Percentiles rank a stretch among this genome's conserved stretches.
phyloP scores from a whole-genome alignment of 2,113 vertebrate genomes.

The Dinomys branickii region DNA sequence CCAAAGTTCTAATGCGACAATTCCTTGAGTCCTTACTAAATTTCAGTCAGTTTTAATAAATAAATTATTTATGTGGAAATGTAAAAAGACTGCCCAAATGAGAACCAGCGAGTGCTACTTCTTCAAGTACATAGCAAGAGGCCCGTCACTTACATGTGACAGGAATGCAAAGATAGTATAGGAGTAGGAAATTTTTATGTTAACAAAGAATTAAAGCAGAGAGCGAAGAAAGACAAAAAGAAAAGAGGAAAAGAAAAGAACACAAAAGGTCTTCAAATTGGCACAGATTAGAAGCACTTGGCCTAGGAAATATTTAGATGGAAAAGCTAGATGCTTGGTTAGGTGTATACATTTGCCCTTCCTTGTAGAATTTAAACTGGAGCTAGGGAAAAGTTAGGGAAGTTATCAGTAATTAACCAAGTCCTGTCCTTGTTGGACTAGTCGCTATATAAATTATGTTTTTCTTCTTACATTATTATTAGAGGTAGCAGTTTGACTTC shows the following conservation, averaged over 20 bases:
- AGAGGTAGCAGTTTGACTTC: neutral
- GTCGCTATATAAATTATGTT: neutral
- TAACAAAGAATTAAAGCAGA: neutral
- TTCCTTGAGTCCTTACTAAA: neutral
- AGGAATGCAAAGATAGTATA: neutral
- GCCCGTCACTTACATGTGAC: neutral
- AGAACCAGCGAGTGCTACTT: neutral
- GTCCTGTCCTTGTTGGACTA: neutral
- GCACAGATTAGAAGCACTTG: neutral
- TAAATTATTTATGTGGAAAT: neutral
- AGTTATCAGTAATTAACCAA: neutral
- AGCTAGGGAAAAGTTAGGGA: neutral
- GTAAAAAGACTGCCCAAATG: neutral
- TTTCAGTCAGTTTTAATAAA: neutral
- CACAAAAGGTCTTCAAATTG: accelerated
- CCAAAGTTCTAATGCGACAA: neutral
- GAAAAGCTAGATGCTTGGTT: neutral
- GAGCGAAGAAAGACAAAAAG: neutral
- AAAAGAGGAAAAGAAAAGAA: too few relatives aligned
- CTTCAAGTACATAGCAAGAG: neutral
- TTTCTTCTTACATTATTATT: neutral
- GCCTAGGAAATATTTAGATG: neutral
- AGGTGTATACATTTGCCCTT: neutral
- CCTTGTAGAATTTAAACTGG: neutral
- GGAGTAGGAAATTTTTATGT: neutral